Base-by-base conservation (phyloP, 2,113 vertebrate species). In the Marmota flaviventris region DNA sequence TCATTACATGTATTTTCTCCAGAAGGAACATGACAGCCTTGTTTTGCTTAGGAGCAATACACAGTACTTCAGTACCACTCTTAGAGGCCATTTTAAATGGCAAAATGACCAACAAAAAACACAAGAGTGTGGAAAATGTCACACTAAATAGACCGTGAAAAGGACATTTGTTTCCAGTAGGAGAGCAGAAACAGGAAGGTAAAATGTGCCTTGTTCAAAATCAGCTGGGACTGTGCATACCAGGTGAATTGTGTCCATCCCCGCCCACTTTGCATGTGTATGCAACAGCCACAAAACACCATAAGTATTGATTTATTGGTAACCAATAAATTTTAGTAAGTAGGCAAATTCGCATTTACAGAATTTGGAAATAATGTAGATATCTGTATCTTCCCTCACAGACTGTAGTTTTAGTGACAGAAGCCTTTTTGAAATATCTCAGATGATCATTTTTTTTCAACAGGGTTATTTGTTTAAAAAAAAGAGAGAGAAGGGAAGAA, bases 171-270 rank as follows among this genome's bases (percentile, higher is more conserved):
- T 82, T 78, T 89, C 45, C 1, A 51, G 39, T n/a, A 45, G 78
- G 53, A 45, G 72, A 85, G 63, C 45, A 65, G 37, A 51, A 83
- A 34, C 0, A 8, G 63, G 78, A 85, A 45, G 34, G 20, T 37
- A 11, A 63, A 42, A 11, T 53, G 78, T 45, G 22, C 58, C n/a
- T 72, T 32, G 65, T 88, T 37, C n/a, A 27, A 13, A 65, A 20
- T 27, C 17, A 16, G 34, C 39, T 69, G 25, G 42, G 48, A 51
- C 7, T 1, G 0, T 20, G n/a, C n/a, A 2, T 1, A 4, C 37
- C 0, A 2, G 34, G 37, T 2, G 16, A 51, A 58, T 69, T 2
- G 4, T 8, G 61, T 4, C 67, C 34, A 72, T 65, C 48, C 39
- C 5, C 18, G 2, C 48, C 48, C 0, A 67, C n/a, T 56, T 39